Evolutionary conservation across 2,113 vertebrate species (phyloP).

Genomic region (Mixornis gularis): DNA sequence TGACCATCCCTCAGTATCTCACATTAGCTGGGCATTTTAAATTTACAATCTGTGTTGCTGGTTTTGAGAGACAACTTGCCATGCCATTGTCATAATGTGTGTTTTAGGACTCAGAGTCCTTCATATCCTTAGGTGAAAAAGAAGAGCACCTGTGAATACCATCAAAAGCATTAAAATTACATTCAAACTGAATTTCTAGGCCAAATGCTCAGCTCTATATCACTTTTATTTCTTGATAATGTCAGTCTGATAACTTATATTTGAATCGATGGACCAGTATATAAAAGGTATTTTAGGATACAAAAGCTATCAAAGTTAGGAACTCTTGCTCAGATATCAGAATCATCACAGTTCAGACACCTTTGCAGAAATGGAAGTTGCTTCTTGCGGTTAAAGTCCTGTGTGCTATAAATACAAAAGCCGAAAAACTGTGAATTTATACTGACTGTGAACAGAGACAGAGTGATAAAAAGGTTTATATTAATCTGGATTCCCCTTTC

Average conservation of each 20-base stretch:
- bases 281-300: background rate
- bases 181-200: background rate
- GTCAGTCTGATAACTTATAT: background rate
- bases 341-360: background rate
- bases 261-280: background rate
- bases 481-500: slow-evolving; percentile 42
- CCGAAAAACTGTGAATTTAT: slow-evolving; percentile 21
- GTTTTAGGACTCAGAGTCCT: background rate
- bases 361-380: background rate
- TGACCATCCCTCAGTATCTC: background rate
- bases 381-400: background rate
- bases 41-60: background rate
- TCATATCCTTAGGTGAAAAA: background rate
- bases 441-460: background rate
- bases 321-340: background rate
- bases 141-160: background rate
- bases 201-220: background rate
- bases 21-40: background rate
- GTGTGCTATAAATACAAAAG: slow-evolving; percentile 16
- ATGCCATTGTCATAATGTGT: background rate
- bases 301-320: background rate
- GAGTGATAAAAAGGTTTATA: background rate
- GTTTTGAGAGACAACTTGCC: background rate
- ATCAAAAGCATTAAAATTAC: background rate
- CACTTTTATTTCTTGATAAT: background rate